Evolutionary conservation across 1,140 invertebrate species (phyloP).

Genomic region (Coptotermes formosanus): DNA sequence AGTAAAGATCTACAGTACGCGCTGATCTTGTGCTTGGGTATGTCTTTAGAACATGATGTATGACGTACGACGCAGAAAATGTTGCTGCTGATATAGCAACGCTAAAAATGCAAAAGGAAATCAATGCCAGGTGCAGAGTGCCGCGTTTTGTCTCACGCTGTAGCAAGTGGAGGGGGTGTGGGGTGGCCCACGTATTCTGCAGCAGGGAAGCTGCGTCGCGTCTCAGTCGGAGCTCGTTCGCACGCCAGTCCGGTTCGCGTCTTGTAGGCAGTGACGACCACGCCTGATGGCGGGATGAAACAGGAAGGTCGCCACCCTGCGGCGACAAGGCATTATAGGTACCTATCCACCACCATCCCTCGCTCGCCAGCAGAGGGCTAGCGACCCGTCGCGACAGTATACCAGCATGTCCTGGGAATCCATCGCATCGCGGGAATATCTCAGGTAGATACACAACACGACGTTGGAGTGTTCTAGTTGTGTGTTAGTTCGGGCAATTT

Average conservation of each 20-base stretch:
- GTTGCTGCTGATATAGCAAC: too few relatives aligned
- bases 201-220: not conserved
- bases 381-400: conserved; percentile 9
- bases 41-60: too few relatives aligned
- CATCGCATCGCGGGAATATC: conserved; percentile 51
- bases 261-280: not conserved
- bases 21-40: too few relatives aligned
- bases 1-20: too few relatives aligned
- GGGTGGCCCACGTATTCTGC: not conserved
- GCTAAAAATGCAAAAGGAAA: too few relatives aligned
- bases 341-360: not conserved
- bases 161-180: not conserved
- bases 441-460: conserved; percentile 24
- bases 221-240: not conserved
- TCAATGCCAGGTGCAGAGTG: too few relatives aligned
- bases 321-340: not conserved
- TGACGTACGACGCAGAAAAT: too few relatives aligned
- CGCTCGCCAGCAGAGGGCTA: not conserved
- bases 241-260: not conserved
- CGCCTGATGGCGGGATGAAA: not conserved
- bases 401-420: conserved; percentile 53
- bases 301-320: not conserved
- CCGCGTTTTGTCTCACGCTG: not conserved
- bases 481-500: too few relatives aligned
- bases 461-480: too few relatives aligned